Percentiles rank a stretch among this genome's conserved stretches.
These are phyloP conservation scores for Epizoanthus stellaris DNA, from an alignment of 92 coral and sea anemone genomes.

Conservation along the genomic window DNA sequence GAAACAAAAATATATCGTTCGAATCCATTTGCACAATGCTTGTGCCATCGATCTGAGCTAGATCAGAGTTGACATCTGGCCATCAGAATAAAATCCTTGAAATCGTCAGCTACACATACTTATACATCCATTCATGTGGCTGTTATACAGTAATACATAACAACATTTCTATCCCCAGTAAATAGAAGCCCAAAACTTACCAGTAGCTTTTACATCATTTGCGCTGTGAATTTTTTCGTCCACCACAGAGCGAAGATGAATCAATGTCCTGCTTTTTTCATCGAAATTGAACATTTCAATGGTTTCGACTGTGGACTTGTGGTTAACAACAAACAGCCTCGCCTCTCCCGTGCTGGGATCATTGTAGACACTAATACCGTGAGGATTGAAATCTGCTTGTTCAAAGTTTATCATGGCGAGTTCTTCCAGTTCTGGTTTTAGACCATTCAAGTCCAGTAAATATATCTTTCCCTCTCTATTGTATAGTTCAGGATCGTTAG, in stretches of 20 bases:
- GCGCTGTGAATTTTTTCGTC: conserved; percentile 78
- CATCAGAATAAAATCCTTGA: no score
- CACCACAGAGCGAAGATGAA: conserved; percentile 72
- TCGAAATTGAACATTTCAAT: conserved; percentile 87
- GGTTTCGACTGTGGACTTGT: conserved; percentile 61
- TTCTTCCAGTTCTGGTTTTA: background rate
- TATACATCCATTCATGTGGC: no score
- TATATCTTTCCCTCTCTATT: background rate
- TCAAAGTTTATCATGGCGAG: background rate
- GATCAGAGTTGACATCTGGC: no score
- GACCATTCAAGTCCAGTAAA: background rate
- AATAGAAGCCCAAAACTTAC: conserved; percentile 24
- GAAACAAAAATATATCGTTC: no score
- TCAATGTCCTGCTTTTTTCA: conserved; percentile 52
- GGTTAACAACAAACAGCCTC: conserved; percentile 83
- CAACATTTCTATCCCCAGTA: no score
- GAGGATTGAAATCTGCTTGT: conserved; percentile 67
- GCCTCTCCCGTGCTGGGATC: conserved; percentile 67
- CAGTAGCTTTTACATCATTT: conserved; percentile 79
- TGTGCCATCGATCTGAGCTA: no score
- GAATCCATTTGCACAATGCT: no score
- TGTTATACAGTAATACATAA: no score
- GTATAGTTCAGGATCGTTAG: background rate
- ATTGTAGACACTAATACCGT: conserved; percentile 78
- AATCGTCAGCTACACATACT: no score